Base-by-base conservation (phyloP, 2,888 invertebrate species). In the Xestoiulus laeticollis region DNA sequence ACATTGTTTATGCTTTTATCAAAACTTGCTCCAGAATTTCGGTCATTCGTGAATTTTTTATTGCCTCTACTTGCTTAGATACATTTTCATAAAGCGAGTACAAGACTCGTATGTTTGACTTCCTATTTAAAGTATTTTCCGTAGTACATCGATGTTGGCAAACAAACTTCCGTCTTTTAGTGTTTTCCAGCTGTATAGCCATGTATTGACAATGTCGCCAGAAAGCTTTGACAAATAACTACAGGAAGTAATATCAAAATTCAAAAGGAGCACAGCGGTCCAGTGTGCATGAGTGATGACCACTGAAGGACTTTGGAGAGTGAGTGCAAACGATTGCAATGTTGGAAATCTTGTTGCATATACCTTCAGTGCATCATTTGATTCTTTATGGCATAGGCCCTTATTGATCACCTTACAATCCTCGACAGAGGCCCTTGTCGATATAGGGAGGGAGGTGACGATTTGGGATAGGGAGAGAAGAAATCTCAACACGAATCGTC, bases 241-340 rank as follows among this genome's bases (percentile, higher is more conserved):
- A 68, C 68, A n/a, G 68, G 68, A 68, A 68, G 68, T 68, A 68
- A 68, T 68, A 68, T 68, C 68, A 68, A 26, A 68, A 68, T 68
- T 68, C 26, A 68, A 68, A 68, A 68, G 22, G 68, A 68, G 68
- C n/a, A 68, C 68, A 22, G 59, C 59, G 22, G 68, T 26, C 6
- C 68, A 22, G 68, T 6, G 68, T 22, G 68, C 68, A 68, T 68
- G 68, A 68, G 68, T 68, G 68, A 68, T 68, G 68, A 68, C 68
- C 68, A 68, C 68, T 68, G 68, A 68, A 68, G 68, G 68, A 68
- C 68, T 26, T 22, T 68, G 26, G 26, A 22, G 68, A 68, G 53
- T 19, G 68, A 48, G 59, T 59, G n/a, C n/a, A 59, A 22, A 8
- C 8, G 68, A 6, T 19, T 59, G n/a, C 26, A 59, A 68, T 68